Conservation (phyloP, 2,888 invertebrate species). For the Scaptomyza tumidula region DNA sequence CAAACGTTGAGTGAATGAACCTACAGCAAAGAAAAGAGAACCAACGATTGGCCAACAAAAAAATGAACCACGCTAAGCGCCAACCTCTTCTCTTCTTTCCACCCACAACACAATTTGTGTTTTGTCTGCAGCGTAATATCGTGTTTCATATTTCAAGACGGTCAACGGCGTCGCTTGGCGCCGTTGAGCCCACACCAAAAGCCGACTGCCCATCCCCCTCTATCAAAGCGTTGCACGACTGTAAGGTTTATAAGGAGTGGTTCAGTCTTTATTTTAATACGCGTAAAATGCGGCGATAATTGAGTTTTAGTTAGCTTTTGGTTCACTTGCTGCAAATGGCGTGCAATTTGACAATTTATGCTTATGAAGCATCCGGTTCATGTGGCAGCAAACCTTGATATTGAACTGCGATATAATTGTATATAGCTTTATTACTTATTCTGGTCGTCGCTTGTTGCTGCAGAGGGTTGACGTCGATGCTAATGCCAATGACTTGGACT, state of each 20-base stretch:
- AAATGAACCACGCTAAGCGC: conserved; percentile 37
- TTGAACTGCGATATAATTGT: conserved; percentile 60
- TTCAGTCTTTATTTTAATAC: conserved; percentile 54
- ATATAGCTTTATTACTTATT: conserved; percentile 60
- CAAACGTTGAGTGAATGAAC: conserved; percentile 50
- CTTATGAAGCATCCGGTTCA: conserved; percentile 57
- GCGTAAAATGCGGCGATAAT: conserved; percentile 65
- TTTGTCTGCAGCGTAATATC: conserved; percentile 53
- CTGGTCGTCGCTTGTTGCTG: conserved; percentile 53
- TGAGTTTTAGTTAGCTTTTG: conserved; percentile 59
- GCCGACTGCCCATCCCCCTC: not conserved
- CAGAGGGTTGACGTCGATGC: conserved; percentile 22
- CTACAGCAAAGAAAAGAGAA: conserved; percentile 27
- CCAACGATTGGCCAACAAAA: conserved; percentile 44
- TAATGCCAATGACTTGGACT: conserved; percentile 15
- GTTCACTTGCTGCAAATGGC: conserved; percentile 44
- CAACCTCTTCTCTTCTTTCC: conserved; percentile 4
- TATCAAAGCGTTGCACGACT: not conserved
- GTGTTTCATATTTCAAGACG: conserved; percentile 60
- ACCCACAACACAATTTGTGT: conserved; percentile 15
- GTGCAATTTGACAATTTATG: conserved; percentile 64
- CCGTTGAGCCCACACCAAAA: conserved; percentile 15
- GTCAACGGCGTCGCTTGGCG: conserved; percentile 24
- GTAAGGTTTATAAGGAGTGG: conserved; percentile 27
- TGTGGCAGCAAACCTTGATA: conserved; percentile 50